Percentiles rank a stretch among this genome's conserved stretches.
phyloP scores from a whole-genome alignment of 2,797 vertebrate species.

The Thripadectes ignobilis region DNA sequence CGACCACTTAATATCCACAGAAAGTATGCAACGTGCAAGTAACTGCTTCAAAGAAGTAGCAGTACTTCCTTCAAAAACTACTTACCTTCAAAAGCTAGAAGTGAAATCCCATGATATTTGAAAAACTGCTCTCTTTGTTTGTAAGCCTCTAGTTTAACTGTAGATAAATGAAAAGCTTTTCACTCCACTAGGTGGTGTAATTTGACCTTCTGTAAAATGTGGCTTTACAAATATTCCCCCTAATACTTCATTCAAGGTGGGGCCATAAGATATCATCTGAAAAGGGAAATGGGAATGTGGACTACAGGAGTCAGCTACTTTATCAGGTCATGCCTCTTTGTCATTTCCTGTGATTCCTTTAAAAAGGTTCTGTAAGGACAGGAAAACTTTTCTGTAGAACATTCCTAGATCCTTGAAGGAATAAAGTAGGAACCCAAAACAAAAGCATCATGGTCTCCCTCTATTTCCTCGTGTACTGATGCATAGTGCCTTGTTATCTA shows the following conservation, averaged over 20 bases:
- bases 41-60: neutral
- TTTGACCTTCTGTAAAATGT: neutral
- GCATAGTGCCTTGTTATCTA: neutral
- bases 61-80: neutral
- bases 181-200: conserved; percentile 52
- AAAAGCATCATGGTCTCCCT: accelerated
- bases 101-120: neutral
- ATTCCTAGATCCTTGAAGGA: neutral
- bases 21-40: neutral
- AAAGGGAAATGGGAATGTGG: neutral
- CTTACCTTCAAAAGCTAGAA: neutral
- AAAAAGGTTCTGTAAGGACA: neutral
- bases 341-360: neutral
- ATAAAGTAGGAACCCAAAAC: neutral
- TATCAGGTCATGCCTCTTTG: neutral
- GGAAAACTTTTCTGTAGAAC: neutral
- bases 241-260: neutral
- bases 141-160: neutral
- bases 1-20: neutral
- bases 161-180: neutral
- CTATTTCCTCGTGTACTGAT: neutral
- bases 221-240: neutral
- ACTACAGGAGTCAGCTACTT: neutral
- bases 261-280: neutral
- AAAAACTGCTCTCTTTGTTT: neutral